phyloP scores from a whole-genome alignment of 64 coral and sea anemone genomes.

The Montipora sp. region DNA sequence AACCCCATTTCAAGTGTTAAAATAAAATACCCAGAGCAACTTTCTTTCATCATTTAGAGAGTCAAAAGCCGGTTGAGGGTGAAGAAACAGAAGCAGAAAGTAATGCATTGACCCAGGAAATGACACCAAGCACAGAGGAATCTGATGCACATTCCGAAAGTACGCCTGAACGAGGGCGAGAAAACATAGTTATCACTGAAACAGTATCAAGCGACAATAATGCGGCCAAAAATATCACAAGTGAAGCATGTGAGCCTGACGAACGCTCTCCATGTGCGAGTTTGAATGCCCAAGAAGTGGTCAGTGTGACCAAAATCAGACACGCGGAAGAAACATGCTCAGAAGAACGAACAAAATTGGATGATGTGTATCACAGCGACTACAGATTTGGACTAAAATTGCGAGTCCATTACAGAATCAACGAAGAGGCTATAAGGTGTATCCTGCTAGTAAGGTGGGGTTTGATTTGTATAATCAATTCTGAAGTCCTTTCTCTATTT shows the following conservation, averaged over 20 bases:
- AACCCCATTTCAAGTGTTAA: not conserved
- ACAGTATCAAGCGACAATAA: not conserved
- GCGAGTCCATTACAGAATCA: conserved; percentile 83
- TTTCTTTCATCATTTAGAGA: not conserved
- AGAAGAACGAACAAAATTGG: not conserved
- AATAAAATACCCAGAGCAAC: not conserved
- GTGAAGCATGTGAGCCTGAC: not conserved
- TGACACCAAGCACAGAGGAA: not conserved
- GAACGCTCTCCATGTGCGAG: not conserved
- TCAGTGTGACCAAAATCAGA: not conserved
- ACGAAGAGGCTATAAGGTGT: conserved; percentile 83
- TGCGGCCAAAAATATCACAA: not conserved
- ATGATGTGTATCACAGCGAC: conserved; percentile 36
- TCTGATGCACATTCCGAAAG: not conserved
- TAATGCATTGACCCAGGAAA: not conserved
- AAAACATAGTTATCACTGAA: not conserved
- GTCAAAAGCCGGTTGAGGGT: not conserved
- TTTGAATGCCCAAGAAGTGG: conserved; percentile 23
- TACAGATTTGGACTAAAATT: conserved; percentile 58
- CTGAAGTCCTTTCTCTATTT: no score
- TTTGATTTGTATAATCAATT: no score
- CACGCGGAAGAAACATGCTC: not conserved
- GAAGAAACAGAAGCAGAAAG: not conserved
- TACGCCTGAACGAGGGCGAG: not conserved
- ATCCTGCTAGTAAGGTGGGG: conserved; percentile 68